A percentile compares a stretch with the other conserved stretches of the same genome.
Evolutionary conservation across 35 echinoderm and acorn worm species (phyloP).

Genomic region (Diadema setosum): DNA sequence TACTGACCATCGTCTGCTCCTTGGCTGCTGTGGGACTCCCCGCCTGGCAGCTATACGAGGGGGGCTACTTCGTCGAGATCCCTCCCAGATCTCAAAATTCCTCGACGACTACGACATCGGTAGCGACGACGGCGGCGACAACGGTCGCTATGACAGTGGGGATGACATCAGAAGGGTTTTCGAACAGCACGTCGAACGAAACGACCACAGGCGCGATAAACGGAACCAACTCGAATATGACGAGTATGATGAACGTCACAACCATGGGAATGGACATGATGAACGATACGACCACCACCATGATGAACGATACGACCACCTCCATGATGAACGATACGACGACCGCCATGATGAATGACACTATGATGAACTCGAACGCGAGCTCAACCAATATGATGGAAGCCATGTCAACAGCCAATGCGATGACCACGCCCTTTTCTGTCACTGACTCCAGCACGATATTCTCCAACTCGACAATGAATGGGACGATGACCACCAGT

Average conservation of each 20-base stretch:
- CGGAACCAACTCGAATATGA: not conserved
- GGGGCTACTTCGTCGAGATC: not conserved
- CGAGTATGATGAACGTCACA: not conserved
- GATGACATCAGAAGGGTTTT: not conserved
- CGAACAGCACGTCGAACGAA: not conserved
- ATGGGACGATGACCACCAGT: not conserved
- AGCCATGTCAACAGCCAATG: not conserved
- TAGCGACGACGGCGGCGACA: not conserved
- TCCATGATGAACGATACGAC: not conserved
- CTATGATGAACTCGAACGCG: not conserved
- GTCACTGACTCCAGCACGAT: not conserved
- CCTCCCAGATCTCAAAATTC: not conserved
- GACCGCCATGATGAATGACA: not conserved
- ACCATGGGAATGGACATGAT: not conserved
- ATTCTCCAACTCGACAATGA: not conserved
- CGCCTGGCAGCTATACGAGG: not conserved
- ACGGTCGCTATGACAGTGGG: not conserved
- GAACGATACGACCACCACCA: not conserved
- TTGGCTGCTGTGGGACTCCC: not conserved
- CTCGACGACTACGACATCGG: not conserved
- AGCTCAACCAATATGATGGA: not conserved
- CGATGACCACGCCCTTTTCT: not conserved
- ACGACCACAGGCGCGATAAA: not conserved
- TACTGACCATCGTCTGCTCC: slow-evolving; percentile 10
- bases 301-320: not conserved